Base-by-base conservation (phyloP, 2,888 invertebrate genomes). In the Drosophila kanekoi region DNA sequence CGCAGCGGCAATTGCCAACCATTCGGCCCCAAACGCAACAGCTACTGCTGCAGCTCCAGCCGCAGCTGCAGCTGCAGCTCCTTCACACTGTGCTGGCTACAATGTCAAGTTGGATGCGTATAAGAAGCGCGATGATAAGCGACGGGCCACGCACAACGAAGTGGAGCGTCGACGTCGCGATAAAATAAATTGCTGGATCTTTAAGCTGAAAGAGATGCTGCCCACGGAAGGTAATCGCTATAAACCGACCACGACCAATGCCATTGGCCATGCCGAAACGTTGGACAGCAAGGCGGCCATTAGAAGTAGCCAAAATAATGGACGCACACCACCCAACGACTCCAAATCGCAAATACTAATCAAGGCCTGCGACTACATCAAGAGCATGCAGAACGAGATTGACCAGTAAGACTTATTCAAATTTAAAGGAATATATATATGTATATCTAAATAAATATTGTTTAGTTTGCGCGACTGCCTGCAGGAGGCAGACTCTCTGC, bases 111-210 rank as follows among this genome's bases (percentile, higher is more conserved):
- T 91, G 72, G 90, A 91, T 59, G 87, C 91, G 13, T 91, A 90
- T 44, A 91, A 90, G 56, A 91, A 91, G 95, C 95, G 97, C 67
- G 98, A 98, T 89, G 98, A 98, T 88, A 95, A 96, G 90, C 94
- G 98, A 77, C 94, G 98, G 90, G 97, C 97, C 3, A 98, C 98
- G 18, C 98, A 98, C 92, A 98, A 98, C 91, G 98, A 98, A 93
- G 98, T 99, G 2, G 98, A 99, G 92, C 94, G 98, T 82, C 93
- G 98, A 72, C 94, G 99, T 47, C 93, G 99, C 81, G 98, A 98
- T 91, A 99, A 98, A 94, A 99, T 99, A 74, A 99, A 99, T 92
- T 97, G 96, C 90, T 99, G 98, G 98, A 99, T 99, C 78, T 95
- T 96, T 53, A 97, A 97, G 92, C 93, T 99, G 63, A 97, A 98